Evolutionary conservation across 1,140 invertebrate species (phyloP), one percentile per base, ranked within the genome.

Genomic region (Zophobas atratus): DNA sequence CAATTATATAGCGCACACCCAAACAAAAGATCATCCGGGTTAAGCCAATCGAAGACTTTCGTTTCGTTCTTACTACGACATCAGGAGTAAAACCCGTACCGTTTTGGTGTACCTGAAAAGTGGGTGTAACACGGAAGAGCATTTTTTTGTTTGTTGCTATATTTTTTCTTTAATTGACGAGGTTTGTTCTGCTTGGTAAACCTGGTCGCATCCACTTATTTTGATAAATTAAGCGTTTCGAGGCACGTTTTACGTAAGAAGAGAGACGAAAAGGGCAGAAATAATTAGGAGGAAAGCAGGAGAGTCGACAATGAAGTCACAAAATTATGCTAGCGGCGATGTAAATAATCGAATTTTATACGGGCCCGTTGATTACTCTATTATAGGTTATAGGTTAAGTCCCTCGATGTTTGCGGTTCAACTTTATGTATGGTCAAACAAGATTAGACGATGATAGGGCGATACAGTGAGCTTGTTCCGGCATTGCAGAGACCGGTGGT

Each of bases 361-460:
- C 60, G 60, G 60, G 60, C 20, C 60, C 39, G 60, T 67, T 67
- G 60, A 67, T 67, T 67, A 67, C 60, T 67, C 60, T 67, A 67
- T 67, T 67, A 67, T 67, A 67, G 60, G 60, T 67, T 67, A 67
- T 67, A 67, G 60, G 60, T 67, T 67, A 67, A 67, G 60, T 67
- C 60, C 60, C 60, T 67, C 60, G 60, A 67, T 67, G 60, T 67
- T 67, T 67, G 60, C 33, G 60, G 60, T 43, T 67, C 38, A 67
- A 67, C 60, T 67, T 67, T 67, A 67, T 67, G 60, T 67, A 67
- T 67, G 60, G 60, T 67, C 60, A 67, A 67, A 67, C 60, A 67
- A 67, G 60, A 67, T 67, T 67, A 67, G 60, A 67, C 60, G 60
- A 67, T 67, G 60, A 67, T 67, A 67, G 60, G 60, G 60, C 60